A percentile compares a stretch with the other conserved stretches of the same genome.
Evolutionary conservation across 2,797 vertebrate species (phyloP).

Genomic region (Crax fasciolata): DNA sequence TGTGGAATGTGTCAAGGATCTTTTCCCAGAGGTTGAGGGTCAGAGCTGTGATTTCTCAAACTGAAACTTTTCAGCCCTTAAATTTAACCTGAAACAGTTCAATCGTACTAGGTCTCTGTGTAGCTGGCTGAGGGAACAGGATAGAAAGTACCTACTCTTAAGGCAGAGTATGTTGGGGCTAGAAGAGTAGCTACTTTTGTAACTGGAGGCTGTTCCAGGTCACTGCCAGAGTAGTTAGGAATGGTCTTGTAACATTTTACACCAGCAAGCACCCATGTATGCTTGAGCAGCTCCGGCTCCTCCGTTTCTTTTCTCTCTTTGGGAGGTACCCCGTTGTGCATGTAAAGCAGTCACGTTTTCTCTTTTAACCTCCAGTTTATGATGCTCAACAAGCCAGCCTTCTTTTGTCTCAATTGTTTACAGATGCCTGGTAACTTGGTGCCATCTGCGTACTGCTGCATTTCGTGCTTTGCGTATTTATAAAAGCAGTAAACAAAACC

Average conservation of each 20-base stretch:
- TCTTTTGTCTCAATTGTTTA: conserved; percentile 32
- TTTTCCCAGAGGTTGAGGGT: neutral
- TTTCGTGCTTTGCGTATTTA: neutral
- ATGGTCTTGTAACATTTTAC: neutral
- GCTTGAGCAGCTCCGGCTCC: neutral
- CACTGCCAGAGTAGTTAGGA: neutral
- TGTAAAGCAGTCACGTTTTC: neutral
- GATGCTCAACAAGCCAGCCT: neutral
- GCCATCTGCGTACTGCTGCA: conserved; percentile 26
- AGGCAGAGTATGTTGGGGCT: neutral
- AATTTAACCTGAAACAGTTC: neutral
- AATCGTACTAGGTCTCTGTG: neutral
- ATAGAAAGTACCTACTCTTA: neutral
- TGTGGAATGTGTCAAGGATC: neutral
- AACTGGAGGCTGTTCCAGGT: neutral
- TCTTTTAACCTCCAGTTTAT: neutral
- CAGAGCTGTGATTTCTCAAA: neutral
- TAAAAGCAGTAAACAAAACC: conserved; percentile 30
- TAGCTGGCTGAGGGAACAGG: neutral
- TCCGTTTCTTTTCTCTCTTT: neutral
- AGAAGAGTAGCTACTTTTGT: too few species aligned
- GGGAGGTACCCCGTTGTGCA: neutral
- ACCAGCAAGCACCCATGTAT: accelerated
- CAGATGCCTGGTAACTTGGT: conserved; percentile 32
- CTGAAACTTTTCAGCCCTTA: neutral